Conservation (phyloP, 2,797 vertebrate species). For the Xenopus petersii region DNA sequence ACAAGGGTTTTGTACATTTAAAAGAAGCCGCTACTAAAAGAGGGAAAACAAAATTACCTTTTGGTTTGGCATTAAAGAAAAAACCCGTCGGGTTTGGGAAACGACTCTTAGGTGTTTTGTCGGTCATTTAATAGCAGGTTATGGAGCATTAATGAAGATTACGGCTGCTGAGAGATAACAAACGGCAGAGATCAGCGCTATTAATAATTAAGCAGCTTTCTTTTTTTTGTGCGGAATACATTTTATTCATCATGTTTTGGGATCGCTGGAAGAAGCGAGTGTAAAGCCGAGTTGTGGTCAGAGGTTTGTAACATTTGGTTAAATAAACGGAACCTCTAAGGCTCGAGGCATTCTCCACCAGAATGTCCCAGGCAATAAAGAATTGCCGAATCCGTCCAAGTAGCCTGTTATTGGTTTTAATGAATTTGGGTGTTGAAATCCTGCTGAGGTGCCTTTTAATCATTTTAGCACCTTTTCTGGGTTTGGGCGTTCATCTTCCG, state of each 20-base stretch:
- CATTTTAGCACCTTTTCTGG: too few species aligned
- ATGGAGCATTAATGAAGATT: conserved; percentile 65
- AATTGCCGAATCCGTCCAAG: too few species aligned
- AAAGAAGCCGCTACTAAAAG: conserved; percentile 83
- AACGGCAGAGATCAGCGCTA: conserved; percentile 65
- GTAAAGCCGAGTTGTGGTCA: too few species aligned
- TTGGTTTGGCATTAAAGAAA: conserved; percentile 70
- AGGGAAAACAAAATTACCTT: conserved; percentile 66
- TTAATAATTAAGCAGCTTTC: conserved; percentile 71
- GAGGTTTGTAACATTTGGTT: too few species aligned
- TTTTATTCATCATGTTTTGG: not conserved
- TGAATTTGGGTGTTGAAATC: too few species aligned
- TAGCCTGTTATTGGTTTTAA: too few species aligned
- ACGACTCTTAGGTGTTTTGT: conserved; percentile 62
- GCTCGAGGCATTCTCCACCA: too few species aligned
- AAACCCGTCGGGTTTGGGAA: conserved; percentile 63
- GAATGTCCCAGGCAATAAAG: too few species aligned
- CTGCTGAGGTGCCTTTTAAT: too few species aligned
- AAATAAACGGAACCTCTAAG: too few species aligned
- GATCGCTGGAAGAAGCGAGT: too few species aligned
- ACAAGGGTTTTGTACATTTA: conserved; percentile 91
- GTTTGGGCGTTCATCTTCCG: too few species aligned
- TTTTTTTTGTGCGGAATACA: conserved; percentile 6
- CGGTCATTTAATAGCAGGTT: conserved; percentile 73
- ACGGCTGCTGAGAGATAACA: conserved; percentile 72